Evolutionary conservation across 2,113 vertebrate genomes (phyloP).

Genomic region (Vulpes vulpes): DNA sequence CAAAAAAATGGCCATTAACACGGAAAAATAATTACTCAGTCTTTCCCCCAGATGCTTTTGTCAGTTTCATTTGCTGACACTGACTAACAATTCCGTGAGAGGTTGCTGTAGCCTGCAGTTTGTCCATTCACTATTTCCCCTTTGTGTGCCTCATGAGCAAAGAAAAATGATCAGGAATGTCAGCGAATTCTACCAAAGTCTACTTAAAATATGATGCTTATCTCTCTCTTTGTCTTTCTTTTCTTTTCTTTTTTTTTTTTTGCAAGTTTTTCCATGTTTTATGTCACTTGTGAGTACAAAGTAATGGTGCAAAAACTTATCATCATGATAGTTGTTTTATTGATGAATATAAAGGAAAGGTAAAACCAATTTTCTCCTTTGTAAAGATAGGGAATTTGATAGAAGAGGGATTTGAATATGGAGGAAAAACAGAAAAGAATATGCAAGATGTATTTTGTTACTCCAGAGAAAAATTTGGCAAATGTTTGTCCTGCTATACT

Average conservation of each 20-base stretch:
- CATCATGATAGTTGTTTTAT: background rate
- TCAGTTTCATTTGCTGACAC: conserved; percentile 4
- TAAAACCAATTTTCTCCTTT: background rate
- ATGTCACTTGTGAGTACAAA: background rate
- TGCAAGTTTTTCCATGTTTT: conserved; percentile 58
- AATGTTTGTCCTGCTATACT: background rate
- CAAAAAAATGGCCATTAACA: conserved; percentile 79
- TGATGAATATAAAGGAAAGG: background rate
- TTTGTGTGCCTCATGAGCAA: background rate
- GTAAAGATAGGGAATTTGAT: background rate
- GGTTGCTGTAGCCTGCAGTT: background rate
- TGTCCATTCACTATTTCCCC: background rate
- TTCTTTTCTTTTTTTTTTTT: background rate
- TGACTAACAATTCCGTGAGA: conserved; percentile 48
- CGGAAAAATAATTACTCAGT: conserved; percentile 67
- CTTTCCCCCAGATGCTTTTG: conserved; percentile 59
- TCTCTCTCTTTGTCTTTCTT: background rate
- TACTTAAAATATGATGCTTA: background rate
- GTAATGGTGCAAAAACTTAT: background rate
- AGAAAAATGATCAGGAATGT: conserved; percentile 19
- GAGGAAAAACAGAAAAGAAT: background rate
- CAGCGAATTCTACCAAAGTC: conserved; percentile 41
- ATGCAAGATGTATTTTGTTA: background rate
- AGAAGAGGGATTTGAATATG: background rate
- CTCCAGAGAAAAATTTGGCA: background rate